These are phyloP conservation scores for Gandaritis pyraliata DNA, from an alignment of 2,888 invertebrate genomes.

Conservation along the genomic window DNA sequence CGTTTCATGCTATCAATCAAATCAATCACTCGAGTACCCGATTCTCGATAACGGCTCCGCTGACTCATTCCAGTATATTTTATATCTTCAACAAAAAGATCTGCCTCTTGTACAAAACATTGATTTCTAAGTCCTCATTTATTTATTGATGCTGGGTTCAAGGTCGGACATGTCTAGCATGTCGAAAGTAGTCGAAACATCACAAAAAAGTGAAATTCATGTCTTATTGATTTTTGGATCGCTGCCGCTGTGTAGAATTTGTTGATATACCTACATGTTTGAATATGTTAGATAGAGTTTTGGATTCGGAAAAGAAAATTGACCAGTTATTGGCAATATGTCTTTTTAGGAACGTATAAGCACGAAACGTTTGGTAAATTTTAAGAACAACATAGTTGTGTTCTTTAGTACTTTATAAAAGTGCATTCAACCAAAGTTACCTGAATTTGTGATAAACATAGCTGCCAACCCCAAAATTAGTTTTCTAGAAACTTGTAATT, in stretches of 20 bases:
- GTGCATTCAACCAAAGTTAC: conserved; percentile 1
- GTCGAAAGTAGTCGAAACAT: conserved; percentile 19
- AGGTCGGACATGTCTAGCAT: conserved; percentile 54
- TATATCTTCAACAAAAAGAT: conserved; percentile 11
- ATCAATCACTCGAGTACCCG: conserved; percentile 7
- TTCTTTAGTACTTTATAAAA: conserved; percentile 1
- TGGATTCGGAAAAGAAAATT: too few relatives aligned
- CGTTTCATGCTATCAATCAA: conserved; percentile 7
- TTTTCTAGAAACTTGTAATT: conserved; percentile 35
- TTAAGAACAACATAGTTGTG: too few relatives aligned
- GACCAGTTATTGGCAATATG: neutral
- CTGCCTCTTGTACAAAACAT: conserved; percentile 23
- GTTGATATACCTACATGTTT: neutral
- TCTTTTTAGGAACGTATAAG: too few relatives aligned
- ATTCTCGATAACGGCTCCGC: conserved; percentile 5
- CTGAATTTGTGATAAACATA: conserved; percentile 33
- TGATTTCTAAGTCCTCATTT: conserved; percentile 27
- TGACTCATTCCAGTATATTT: conserved; percentile 12
- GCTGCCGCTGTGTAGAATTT: neutral
- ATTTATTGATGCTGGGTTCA: conserved; percentile 49
- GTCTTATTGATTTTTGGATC: conserved; percentile 31
- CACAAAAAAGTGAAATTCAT: conserved; percentile 47
- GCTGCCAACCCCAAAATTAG: conserved; percentile 35
- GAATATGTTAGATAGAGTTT: neutral
- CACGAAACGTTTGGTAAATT: too few relatives aligned